Evolutionary conservation across 2,888 invertebrate species (phyloP), one percentile per base, ranked within the genome.

Genomic region (Hipparchia semele): DNA sequence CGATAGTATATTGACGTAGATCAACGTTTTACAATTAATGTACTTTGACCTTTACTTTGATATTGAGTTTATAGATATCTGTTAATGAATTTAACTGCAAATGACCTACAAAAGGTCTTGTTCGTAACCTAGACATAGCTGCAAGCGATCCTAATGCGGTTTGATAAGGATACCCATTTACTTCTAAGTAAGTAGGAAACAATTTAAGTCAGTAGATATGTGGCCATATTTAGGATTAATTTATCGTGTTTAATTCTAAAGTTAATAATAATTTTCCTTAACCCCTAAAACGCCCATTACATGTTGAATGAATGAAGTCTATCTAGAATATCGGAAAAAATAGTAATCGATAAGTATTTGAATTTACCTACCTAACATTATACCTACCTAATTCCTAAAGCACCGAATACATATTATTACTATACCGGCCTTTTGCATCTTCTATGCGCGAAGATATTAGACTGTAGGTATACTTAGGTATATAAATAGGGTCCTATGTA

Each of bases 91-190:
- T 12, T 23, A 13, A 45, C 33, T 60, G 7, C 39, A 23, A 51
- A 53, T 66, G 71, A 71, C 71, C 71, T 71, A 71, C 45, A 23
- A 67, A 67, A 67, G 46, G 56, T 65, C 65, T 33, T 12, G 33
- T 65, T 53, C 12, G 65, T 58, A 65, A 71, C 71, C 71, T 71
- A 71, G 71, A 67, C 71, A 67, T 71, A 71, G 39, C 71, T 71
- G 46, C 46, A 23, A 60, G 45, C 46, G 66, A 13, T 67, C 71
- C 71, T 71, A 67, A 61, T 71, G 61, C 61, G 67, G 67, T 53
- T 33, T 23, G 45, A 6, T 62, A 67, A 56, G 46, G 61, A 61
- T 61, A 67, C 39, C 39, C 39, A 39, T 61, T 54, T 3, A 67
- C 10, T 51, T 56, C 13, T 13, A 67, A 45, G 51, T 10, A 13